Conservation (phyloP, 2,113 vertebrate genomes). For the Pelusios castaneus region DNA sequence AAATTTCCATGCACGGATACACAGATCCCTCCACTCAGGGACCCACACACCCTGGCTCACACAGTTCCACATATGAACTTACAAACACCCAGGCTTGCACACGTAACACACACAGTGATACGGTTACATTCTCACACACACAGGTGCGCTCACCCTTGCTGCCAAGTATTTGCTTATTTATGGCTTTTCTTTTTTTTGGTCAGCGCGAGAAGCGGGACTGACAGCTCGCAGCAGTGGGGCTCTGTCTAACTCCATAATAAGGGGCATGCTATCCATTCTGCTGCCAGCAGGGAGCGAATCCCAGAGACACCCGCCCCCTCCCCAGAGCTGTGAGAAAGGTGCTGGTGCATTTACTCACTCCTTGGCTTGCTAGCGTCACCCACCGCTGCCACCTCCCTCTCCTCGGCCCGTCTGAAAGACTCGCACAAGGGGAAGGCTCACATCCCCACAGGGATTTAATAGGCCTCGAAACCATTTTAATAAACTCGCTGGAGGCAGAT, state of each 20-base stretch:
- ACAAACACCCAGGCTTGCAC: rapidly evolving
- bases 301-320: slow-evolving; percentile 42
- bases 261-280: slow-evolving; percentile 75
- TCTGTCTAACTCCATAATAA: slow-evolving; percentile 74
- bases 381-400: slow-evolving; percentile 47
- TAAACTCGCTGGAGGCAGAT: slow-evolving; percentile 34
- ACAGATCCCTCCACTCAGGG: neutral
- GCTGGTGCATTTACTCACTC: slow-evolving; percentile 56
- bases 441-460: slow-evolving; percentile 54
- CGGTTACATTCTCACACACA: neutral
- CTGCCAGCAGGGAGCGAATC: slow-evolving; percentile 70
- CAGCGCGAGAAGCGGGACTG: slow-evolving; percentile 68
- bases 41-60: neutral
- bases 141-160: slow-evolving; percentile 39
- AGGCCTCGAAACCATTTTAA: slow-evolving; percentile 65
- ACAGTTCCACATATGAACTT: neutral
- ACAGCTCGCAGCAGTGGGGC: slow-evolving; percentile 73
- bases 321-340: neutral
- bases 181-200: slow-evolving; percentile 63
- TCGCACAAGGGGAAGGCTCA: neutral
- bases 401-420: neutral
- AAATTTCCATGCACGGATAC: neutral
- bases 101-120: too few species aligned
- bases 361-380: slow-evolving; percentile 73
- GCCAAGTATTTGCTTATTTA: slow-evolving; percentile 74